phyloP scores from a whole-genome alignment of 1,140 invertebrate species.

The Drosophila serrata region DNA sequence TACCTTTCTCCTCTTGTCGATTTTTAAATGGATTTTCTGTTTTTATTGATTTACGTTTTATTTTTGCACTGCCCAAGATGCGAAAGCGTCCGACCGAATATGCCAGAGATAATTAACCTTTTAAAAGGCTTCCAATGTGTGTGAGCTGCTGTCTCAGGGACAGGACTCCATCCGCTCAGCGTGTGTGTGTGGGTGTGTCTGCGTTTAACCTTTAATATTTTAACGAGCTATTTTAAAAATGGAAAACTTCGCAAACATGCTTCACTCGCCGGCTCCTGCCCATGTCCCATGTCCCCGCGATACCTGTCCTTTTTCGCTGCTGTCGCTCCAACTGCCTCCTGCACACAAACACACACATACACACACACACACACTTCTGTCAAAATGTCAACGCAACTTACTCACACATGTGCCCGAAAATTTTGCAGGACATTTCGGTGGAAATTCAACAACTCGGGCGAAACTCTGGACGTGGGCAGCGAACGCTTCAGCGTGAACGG shows the following conservation, averaged over 20 bases:
- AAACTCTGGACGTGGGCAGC: constrained; percentile 91
- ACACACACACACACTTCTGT: constrained; percentile 61
- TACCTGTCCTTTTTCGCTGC: constrained; percentile 18
- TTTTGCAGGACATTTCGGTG: constrained; percentile 90
- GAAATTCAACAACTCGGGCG: constrained; percentile 96
- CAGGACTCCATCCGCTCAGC: constrained; percentile 1
- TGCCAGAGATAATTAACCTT: constrained; percentile 83
- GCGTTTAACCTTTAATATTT: constrained; percentile 80
- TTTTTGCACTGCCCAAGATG: constrained; percentile 52
- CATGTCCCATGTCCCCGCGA: not conserved
- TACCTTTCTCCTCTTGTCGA: constrained; percentile 5
- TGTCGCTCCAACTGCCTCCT: constrained; percentile 48
- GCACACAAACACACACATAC: constrained; percentile 36
- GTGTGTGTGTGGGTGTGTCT: constrained; percentile 25
- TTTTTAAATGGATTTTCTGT: constrained; percentile 38
- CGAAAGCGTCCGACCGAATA: constrained; percentile 68
- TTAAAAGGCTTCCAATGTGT: constrained; percentile 56
- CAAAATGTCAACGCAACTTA: constrained; percentile 78
- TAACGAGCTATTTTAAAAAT: constrained; percentile 82
- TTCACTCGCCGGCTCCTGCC: constrained; percentile 39
- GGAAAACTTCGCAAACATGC: constrained; percentile 79
- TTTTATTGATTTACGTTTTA: constrained; percentile 62
- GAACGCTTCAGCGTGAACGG: constrained; percentile 90
- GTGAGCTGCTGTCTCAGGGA: constrained; percentile 15
- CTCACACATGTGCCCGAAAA: constrained; percentile 49